Evolutionary conservation across 1,140 invertebrate genomes (phyloP), one percentile per base, ranked within the genome.

Genomic region (Pachypeltis micranthus): DNA sequence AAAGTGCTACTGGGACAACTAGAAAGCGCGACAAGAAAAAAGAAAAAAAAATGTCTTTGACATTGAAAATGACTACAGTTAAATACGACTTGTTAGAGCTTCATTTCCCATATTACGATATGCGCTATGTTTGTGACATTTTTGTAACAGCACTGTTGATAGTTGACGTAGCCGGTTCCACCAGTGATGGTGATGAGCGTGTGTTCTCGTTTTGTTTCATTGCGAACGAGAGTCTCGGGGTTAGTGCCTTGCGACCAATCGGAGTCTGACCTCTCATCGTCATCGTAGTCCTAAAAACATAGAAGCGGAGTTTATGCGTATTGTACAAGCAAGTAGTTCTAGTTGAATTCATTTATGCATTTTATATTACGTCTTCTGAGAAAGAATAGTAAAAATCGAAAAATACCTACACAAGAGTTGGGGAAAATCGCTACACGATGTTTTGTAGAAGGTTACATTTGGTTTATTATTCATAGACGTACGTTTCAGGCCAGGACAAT

Each of bases 71-170:
- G 31, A 39, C 16, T 7, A 39, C 31, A 39, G 31, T 7, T 39
- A 39, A 16, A 39, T 39, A 39, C 31, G 7, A 16, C 7, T 16
- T 39, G 23, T 82, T 78, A 92, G 80, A 92, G 82, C 71, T 92
- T 91, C 80, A 90, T 88, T 76, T 93, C 91, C 90, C 90, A 93
- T 12, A 93, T 79, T 31, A 93, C 85, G 67, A 92, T 85, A 75
- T 92, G 87, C 14, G 90, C 88, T 77, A 92, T 88, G 67, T 81
- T 86, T 68, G 78, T 84, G 68, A 86, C 86, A 24, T 82, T 80
- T 10, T 76, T 77, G 69, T 81, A 81, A 66, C 83, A 83, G 1
- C 82, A 80, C 68, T 88, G 86, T 28, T 85, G 75, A 83, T 86
- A 90, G 75, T 91, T 88, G 2, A 88, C 81, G 69, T 94, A 95